Conservation (phyloP, 1,140 invertebrate species). For the Pectinophora gossypiella region DNA sequence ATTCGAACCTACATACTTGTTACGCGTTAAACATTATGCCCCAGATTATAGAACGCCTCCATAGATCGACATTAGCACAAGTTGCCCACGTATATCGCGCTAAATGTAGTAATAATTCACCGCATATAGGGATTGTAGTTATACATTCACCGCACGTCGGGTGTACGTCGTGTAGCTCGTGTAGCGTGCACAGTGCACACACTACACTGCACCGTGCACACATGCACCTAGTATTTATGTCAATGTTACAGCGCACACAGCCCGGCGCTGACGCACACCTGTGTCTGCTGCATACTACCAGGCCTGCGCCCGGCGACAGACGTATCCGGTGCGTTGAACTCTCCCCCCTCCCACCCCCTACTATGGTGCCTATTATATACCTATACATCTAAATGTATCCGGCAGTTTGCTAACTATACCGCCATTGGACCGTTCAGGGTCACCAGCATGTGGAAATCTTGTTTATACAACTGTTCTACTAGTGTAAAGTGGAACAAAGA, state of each 20-base stretch:
- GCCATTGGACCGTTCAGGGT: constrained; percentile 34
- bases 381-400: constrained; percentile 22
- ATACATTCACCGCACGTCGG: background rate
- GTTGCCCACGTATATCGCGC: constrained; percentile 30
- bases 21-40: constrained; percentile 42
- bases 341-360: constrained; percentile 29
- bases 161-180: constrained; percentile 10
- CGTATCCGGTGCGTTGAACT: constrained; percentile 68
- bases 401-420: constrained; percentile 26
- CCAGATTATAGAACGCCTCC: constrained; percentile 43
- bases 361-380: constrained; percentile 11
- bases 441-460: constrained; percentile 12
- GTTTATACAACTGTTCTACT: constrained; percentile 28
- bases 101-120: constrained; percentile 41
- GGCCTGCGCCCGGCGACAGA: constrained; percentile 48
- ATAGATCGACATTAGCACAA: constrained; percentile 36
- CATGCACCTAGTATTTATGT: constrained; percentile 55
- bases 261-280: constrained; percentile 37
- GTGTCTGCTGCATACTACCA: constrained; percentile 30
- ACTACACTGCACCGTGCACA: constrained; percentile 28
- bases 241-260: constrained; percentile 57
- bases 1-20: constrained; percentile 16
- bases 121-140: constrained; percentile 8
- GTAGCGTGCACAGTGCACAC: constrained; percentile 12
- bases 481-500: constrained; percentile 7